A percentile compares a stretch with the other conserved stretches of the same genome.
phyloP scores from a whole-genome alignment of 2,888 invertebrate genomes.

The Pristionchus arcanus region DNA sequence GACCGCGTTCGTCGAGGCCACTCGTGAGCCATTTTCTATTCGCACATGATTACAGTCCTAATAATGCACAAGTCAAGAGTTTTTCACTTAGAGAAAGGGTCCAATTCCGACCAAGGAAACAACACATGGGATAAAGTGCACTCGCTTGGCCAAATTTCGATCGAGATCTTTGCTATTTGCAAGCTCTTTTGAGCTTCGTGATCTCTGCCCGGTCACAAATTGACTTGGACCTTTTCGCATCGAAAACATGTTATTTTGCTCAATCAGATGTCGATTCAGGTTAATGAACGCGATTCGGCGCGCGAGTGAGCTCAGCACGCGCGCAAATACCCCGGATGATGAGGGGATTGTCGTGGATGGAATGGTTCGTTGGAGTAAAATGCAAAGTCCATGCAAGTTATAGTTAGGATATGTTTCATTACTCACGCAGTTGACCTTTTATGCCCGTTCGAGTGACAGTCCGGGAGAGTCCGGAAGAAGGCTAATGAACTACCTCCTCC shows the following conservation, averaged over 20 bases:
- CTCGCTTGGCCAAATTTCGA: neutral
- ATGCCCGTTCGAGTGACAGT: too few species aligned
- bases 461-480: too few species aligned
- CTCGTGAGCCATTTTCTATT: neutral
- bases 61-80: neutral
- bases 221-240: neutral
- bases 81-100: too few species aligned
- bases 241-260: neutral
- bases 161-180: neutral
- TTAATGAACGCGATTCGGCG: conserved; percentile 17
- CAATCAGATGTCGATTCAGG: neutral
- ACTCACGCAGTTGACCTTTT: too few species aligned
- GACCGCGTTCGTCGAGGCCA: neutral
- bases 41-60: neutral
- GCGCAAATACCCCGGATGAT: neutral
- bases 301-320: conserved; percentile 24
- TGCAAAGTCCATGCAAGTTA: too few species aligned
- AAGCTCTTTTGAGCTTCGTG: neutral
- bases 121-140: neutral
- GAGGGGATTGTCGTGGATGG: neutral
- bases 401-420: too few species aligned
- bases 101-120: neutral
- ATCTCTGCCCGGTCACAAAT: neutral
- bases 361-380: neutral
- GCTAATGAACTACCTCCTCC: too few species aligned